Evolutionary conservation across 2,888 invertebrate genomes (phyloP).

Genomic region (Oscheius myriophilus): DNA sequence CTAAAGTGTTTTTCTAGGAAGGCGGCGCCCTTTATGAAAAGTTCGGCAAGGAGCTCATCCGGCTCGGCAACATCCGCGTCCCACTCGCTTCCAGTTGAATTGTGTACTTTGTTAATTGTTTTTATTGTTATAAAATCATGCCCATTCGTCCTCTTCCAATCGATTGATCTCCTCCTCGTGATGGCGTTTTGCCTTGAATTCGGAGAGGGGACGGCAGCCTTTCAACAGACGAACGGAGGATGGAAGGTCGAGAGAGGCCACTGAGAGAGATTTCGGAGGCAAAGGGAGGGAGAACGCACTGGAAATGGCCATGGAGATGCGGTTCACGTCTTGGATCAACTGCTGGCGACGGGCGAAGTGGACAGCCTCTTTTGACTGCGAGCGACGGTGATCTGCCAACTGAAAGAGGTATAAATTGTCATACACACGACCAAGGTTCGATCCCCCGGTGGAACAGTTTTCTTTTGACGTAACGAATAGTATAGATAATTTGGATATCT

Average conservation of each 20-base stretch:
- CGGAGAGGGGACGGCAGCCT: conserved; percentile 8
- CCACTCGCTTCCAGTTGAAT: conserved; percentile 16
- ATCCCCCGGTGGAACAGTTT: not conserved
- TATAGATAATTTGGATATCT: too few relatives aligned
- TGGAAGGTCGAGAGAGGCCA: conserved; percentile 3
- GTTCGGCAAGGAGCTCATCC: conserved; percentile 64
- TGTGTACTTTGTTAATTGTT: conserved; percentile 3
- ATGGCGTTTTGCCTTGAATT: conserved; percentile 2
- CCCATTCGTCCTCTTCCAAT: conserved; percentile 24
- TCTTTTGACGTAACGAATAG: too few relatives aligned
- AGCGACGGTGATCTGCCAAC: not conserved
- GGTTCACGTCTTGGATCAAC: conserved; percentile 8
- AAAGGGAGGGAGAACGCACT: not conserved
- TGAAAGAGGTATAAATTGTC: not conserved
- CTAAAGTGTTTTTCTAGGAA: too few relatives aligned
- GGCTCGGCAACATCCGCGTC: conserved; percentile 56
- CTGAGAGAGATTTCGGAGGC: not conserved
- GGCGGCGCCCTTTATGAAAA: conserved; percentile 64
- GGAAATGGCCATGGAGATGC: conserved; percentile 9
- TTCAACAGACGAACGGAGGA: not conserved
- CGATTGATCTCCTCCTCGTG: conserved; percentile 11
- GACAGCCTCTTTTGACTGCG: not conserved
- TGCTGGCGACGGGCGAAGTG: not conserved
- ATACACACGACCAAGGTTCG: too few relatives aligned
- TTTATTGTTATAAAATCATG: conserved; percentile 6